Percentiles rank a stretch among this genome's conserved stretches.
phyloP scores from a whole-genome alignment of 2,797 vertebrate species.

The Meriones psammophilus region DNA sequence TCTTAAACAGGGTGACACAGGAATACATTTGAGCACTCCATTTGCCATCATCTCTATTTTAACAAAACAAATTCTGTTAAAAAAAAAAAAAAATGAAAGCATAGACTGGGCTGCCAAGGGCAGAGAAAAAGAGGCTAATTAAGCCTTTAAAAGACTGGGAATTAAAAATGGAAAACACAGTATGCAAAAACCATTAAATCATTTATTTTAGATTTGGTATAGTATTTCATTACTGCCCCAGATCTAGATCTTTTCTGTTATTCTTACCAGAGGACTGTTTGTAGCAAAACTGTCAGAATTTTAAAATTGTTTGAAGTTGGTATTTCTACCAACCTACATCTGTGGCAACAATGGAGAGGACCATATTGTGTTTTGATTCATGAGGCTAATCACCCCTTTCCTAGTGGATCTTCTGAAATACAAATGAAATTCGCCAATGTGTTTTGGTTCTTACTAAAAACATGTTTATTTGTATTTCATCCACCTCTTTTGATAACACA shows the following conservation, averaged over 20 bases:
- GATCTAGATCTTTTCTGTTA: not conserved
- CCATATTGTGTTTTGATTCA: not conserved
- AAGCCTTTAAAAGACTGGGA: not conserved
- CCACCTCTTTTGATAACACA: not conserved
- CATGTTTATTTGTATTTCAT: not conserved
- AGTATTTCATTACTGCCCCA: not conserved
- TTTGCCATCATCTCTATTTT: not conserved
- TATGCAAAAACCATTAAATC: not conserved
- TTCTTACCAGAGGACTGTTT: not conserved
- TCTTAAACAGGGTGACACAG: not conserved
- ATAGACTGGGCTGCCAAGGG: not conserved
- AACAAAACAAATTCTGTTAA: not conserved
- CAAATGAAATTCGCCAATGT: not conserved
- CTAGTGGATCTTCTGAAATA: not conserved
- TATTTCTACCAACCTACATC: not conserved
- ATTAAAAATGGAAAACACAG: not conserved
- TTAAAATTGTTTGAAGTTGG: not conserved
- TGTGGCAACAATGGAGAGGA: not conserved
- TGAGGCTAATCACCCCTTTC: not conserved
- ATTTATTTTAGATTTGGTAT: not conserved
- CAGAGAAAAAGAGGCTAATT: not conserved
- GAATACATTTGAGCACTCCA: not conserved
- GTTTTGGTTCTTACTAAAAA: not conserved
- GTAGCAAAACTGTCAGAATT: not conserved
- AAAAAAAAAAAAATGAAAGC: not conserved